Percentiles rank a stretch among this genome's conserved stretches.
These are phyloP conservation scores for Hippoglossus hippoglossus DNA, from an alignment of 2,797 vertebrate species.

Conservation along the genomic window DNA sequence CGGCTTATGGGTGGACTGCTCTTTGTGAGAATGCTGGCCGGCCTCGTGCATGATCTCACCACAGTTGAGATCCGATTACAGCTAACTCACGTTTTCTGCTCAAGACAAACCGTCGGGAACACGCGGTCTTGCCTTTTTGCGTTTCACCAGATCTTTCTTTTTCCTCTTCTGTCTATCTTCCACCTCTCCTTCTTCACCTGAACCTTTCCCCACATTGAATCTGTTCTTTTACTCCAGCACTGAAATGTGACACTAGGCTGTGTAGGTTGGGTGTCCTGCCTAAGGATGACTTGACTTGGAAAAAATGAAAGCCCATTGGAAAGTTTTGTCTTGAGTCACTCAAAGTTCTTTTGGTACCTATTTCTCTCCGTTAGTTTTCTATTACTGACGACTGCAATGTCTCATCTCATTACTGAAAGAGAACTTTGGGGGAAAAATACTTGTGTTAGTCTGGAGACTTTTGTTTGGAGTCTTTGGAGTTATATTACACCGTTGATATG, in stretches of 20 bases:
- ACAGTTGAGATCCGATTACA: conserved; percentile 80
- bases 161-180: conserved; percentile 8
- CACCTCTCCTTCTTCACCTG: conserved; percentile 16
- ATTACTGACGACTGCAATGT: conserved; percentile 27
- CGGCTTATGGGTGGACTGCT: conserved; percentile 66
- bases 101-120: conserved; percentile 63
- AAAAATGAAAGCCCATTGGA: conserved; percentile 74
- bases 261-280: conserved; percentile 53
- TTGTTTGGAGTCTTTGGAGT: too few relatives aligned
- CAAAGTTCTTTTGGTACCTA: conserved; percentile 15
- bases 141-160: conserved; percentile 18
- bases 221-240: conserved; percentile 2
- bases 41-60: conserved; percentile 79
- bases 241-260: conserved; percentile 23
- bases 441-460: too few relatives aligned
- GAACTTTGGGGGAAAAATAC: neutral
- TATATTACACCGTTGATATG: too few relatives aligned
- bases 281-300: conserved; percentile 73
- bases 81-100: conserved; percentile 73
- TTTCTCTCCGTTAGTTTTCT: conserved; percentile 29
- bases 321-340: conserved; percentile 62
- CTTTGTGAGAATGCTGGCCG: conserved; percentile 69
- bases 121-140: conserved; percentile 44
- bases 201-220: conserved; percentile 6
- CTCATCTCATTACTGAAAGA: conserved; percentile 11